phyloP scores from a whole-genome alignment of 2,888 invertebrate genomes.

The Aricia artaxerxes region DNA sequence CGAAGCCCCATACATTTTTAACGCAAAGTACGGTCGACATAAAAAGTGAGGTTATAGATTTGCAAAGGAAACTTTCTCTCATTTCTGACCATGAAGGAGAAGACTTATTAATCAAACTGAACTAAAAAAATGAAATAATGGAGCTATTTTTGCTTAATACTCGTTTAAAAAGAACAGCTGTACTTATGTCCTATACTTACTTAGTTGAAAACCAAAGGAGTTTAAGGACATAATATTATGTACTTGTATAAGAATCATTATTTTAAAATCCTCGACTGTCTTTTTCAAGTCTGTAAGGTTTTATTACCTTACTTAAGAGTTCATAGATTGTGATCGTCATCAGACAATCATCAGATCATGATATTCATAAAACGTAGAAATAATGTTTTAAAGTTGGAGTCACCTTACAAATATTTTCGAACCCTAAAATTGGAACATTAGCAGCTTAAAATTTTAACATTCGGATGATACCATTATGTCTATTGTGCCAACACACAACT shows the following conservation, averaged over 20 bases:
- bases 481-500: conserved; percentile 29
- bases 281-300: too few relatives aligned
- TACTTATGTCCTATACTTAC: too few relatives aligned
- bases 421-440: background rate
- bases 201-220: too few relatives aligned
- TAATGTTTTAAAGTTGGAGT: background rate
- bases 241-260: background rate
- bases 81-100: conserved; percentile 5
- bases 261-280: background rate
- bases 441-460: background rate
- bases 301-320: too few relatives aligned
- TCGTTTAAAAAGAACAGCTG: background rate
- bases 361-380: too few relatives aligned
- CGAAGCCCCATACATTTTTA: conserved; percentile 31
- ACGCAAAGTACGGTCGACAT: conserved; percentile 24
- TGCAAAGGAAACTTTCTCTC: conserved; percentile 10
- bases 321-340: background rate
- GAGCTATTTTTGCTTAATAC: background rate
- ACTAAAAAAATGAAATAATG: background rate
- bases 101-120: background rate
- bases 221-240: too few relatives aligned
- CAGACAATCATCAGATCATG: background rate
- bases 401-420: background rate
- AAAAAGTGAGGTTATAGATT: conserved; percentile 31
- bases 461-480: too few relatives aligned